These are phyloP conservation scores for Marronus borbonicus DNA, from an alignment of 2,888 invertebrate species.

Conservation along the genomic window DNA sequence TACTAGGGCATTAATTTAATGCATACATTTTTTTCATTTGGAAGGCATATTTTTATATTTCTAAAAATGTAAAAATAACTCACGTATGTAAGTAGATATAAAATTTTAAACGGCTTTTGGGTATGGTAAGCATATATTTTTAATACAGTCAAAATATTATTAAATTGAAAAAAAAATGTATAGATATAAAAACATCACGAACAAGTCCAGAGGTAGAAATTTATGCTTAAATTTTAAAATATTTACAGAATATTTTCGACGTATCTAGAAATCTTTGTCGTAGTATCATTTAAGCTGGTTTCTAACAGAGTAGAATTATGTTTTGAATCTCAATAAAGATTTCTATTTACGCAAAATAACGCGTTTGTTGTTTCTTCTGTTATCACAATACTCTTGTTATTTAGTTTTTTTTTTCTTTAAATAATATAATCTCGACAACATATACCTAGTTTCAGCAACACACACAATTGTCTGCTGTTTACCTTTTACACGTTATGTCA, in stretches of 20 bases:
- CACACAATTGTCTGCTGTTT: slow-evolving; percentile 22
- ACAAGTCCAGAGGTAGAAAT: slow-evolving; percentile 41
- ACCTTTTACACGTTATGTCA: slow-evolving; percentile 31
- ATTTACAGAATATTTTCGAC: slow-evolving; percentile 41
- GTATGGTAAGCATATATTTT: slow-evolving; percentile 15
- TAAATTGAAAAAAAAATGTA: not conserved
- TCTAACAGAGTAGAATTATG: not conserved
- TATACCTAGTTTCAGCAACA: slow-evolving; percentile 20
- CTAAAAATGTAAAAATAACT: too few species aligned
- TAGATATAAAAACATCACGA: not conserved
- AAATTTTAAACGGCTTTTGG: too few species aligned
- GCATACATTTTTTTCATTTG: not conserved
- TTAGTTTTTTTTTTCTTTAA: not conserved
- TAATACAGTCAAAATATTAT: slow-evolving; percentile 37
- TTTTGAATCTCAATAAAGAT: slow-evolving; percentile 19
- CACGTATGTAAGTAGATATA: too few species aligned
- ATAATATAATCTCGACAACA: slow-evolving; percentile 27
- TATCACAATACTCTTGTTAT: slow-evolving; percentile 41
- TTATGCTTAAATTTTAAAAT: slow-evolving; percentile 29
- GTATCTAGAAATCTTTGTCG: slow-evolving; percentile 13
- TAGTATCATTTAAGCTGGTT: not conserved
- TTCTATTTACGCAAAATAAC: slow-evolving; percentile 9
- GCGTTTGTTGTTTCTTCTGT: slow-evolving; percentile 31
- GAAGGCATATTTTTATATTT: not conserved
- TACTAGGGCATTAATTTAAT: slow-evolving; percentile 16